Evolutionary conservation across 2,113 vertebrate species (phyloP), one percentile per base, ranked within the genome.

Genomic region (Aviceda subcristata): DNA sequence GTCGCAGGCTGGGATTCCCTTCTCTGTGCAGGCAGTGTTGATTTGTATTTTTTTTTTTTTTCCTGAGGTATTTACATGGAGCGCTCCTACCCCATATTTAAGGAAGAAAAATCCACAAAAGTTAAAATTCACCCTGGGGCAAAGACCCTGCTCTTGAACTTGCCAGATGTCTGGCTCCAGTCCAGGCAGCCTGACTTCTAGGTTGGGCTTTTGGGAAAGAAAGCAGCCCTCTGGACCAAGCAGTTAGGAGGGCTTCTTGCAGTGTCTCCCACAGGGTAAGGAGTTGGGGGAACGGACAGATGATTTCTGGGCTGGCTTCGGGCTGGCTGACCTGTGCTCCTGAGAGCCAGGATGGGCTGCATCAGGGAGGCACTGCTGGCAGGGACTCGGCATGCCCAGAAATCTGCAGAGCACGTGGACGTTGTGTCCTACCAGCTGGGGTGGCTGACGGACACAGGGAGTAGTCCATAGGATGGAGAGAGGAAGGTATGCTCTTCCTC

Each of bases 231-330:
- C 2, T 6, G 46, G 60, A 84, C 3, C 7, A 15, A 56, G 66
- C 23, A 75, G 43, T 18, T 45, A 67, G 36, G 51, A 81, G 11
- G 29, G 32, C 8, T 81, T 11, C 38, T 67, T 34, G 11, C 51
- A 81, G 27, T 4, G 5, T 39, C 32, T 67, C 68, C 43, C 15
- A 8, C 20, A 30, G 32, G 12, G 11, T 18, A 56, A 73, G 18
- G 30, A 5, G 3, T 68, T 15, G 22, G 15, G 8, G 26, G 29
- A 27, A 45, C 0, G 4, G 41, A 48, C 0, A 4, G 34, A 45
- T 26, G 12, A 41, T 45, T 88, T 68, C 64, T 76, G 48, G 39
- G 11, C 8, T 90, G 23, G 2, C 16, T 66, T 82, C 75, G 62
- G 86, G 7, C 10, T 5, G 1, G n/a, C 8, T 72, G 75, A 64